Conservation (phyloP, 2,888 invertebrate genomes). For the Meteorus cinctellus region DNA sequence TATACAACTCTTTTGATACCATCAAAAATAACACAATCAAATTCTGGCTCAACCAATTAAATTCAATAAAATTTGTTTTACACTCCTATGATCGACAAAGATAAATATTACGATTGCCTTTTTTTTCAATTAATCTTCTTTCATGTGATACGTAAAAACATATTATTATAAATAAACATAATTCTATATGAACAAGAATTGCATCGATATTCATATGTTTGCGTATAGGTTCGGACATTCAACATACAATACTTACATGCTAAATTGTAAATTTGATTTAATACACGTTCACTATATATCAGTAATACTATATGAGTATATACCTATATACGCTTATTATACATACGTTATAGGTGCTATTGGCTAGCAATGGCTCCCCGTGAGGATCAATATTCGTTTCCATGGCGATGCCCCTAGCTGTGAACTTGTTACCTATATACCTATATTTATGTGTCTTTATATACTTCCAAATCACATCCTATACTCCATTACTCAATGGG, state of each 20-base stretch:
- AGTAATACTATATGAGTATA: not conserved
- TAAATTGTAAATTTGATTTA: not conserved
- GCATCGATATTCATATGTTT: not conserved
- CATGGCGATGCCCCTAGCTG: slow-evolving; percentile 67
- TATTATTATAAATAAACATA: too few relatives aligned
- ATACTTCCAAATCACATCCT: slow-evolving; percentile 62
- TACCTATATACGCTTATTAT: not conserved
- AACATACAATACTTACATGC: not conserved
- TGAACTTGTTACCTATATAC: slow-evolving; percentile 69
- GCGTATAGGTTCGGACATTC: not conserved
- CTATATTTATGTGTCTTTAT: slow-evolving; percentile 14
- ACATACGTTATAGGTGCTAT: slow-evolving; percentile 27
- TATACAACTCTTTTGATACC: not conserved
- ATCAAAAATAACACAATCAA: slow-evolving; percentile 18
- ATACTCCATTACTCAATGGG: slow-evolving; percentile 52
- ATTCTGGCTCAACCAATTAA: slow-evolving; percentile 37
- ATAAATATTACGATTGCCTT: too few relatives aligned
- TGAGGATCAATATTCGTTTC: slow-evolving; percentile 71
- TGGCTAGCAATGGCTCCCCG: slow-evolving; percentile 45
- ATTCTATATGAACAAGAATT: too few relatives aligned
- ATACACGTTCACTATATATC: not conserved
- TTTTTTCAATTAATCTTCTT: too few relatives aligned
- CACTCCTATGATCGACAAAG: not conserved
- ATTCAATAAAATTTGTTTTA: slow-evolving; percentile 34
- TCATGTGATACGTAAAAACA: too few relatives aligned